Conservation (phyloP, 2,113 vertebrate genomes). For the Sturnus vulgaris region DNA sequence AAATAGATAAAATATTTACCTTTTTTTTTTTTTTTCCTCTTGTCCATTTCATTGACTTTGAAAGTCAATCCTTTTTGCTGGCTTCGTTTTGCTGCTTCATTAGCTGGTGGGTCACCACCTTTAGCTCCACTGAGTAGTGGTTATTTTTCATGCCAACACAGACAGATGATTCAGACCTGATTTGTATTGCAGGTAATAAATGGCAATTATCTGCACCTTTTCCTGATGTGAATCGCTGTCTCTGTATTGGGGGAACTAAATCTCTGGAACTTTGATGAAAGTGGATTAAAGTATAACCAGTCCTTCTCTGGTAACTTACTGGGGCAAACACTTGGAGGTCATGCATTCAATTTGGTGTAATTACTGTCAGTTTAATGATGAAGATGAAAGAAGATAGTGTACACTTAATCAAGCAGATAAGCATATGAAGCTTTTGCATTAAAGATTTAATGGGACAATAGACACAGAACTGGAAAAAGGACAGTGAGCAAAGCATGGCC, state of each 20-base stretch:
- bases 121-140: background rate
- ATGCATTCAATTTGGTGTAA: slow-evolving; percentile 47
- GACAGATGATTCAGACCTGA: background rate
- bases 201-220: slow-evolving; percentile 12
- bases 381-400: slow-evolving; percentile 42
- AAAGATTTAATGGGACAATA: slow-evolving; percentile 33
- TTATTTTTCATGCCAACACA: slow-evolving; percentile 19
- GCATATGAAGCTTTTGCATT: slow-evolving; percentile 32
- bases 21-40: background rate
- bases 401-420: slow-evolving; percentile 63
- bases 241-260: slow-evolving; percentile 20
- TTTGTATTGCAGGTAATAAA: slow-evolving; percentile 40
- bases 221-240: slow-evolving; percentile 15
- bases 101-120: slow-evolving; percentile 23
- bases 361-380: slow-evolving; percentile 62
- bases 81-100: background rate
- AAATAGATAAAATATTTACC: background rate
- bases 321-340: slow-evolving; percentile 54
- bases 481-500: background rate
- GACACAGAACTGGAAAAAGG: background rate
- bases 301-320: background rate
- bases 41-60: background rate
- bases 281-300: slow-evolving; percentile 16
- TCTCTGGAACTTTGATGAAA: slow-evolving; percentile 41
- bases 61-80: background rate